Evolutionary conservation across 2,797 vertebrate species (phyloP), one percentile per base, ranked within the genome.

Genomic region (Neomorphus geoffroyi): DNA sequence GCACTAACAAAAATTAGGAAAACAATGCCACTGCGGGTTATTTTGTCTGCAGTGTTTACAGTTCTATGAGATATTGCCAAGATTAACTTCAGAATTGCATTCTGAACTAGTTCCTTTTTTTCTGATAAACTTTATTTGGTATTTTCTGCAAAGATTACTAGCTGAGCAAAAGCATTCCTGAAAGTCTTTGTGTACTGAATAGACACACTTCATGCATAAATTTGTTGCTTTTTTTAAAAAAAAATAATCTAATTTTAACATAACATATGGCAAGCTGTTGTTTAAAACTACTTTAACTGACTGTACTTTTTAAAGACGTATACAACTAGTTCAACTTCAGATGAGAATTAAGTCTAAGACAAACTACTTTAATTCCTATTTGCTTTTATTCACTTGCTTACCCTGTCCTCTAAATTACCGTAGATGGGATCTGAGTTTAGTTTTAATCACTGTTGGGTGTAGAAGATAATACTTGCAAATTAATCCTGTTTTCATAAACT

Each of bases 241-340:
- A 64, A 53, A n/a, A 14, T 28, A 28, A 46, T 80, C 67, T 95
- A 85, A 94, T 93, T 96, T 96, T 95, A 89, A 80, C 79, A 39
- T 50, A 84, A 35, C 87, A 92, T 93, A 83, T 80, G 87, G 89
- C 46, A 57, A 88, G 66, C n/a, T 86, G 70, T 30, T 92, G 13
- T 50, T 73, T 95, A 81, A 90, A 93, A 86, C 51, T 62, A 56
- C 58, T 75, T 83, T 89, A 78, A 74, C 84, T 69, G 90, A n/a
- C 82, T 79, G 57, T 88, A 51, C 82, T 92, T 88, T 92, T 64
- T 70, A 39, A 75, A 82, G 58, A 45, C 80, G 67, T 73, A 13
- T 50, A 10, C 50, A 77, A 30, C 58, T 64, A 7, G 0, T 86
- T 88, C 35, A 84, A 70, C 28, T 86, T 27, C 50, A 91, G 58